phyloP scores from a whole-genome alignment of 2,797 vertebrate genomes.

The Sorex maritimensis region DNA sequence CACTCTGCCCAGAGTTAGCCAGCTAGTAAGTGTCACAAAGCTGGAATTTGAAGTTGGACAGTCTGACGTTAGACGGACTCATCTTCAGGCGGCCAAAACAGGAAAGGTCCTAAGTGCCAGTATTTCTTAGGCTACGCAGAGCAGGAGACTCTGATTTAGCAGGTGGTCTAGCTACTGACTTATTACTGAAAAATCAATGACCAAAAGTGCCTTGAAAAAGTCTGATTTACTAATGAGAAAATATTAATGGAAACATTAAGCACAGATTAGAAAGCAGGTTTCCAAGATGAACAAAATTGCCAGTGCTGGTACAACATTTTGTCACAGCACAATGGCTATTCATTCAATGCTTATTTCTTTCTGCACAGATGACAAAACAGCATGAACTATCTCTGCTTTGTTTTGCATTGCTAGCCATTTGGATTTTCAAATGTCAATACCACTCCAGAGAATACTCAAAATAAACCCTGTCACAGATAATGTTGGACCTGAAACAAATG shows the following conservation, averaged over 20 bases:
- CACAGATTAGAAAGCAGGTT: constrained; percentile 37
- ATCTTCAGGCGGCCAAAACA: neutral
- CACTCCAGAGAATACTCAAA: constrained; percentile 19
- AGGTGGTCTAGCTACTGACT: constrained; percentile 20
- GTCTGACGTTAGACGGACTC: neutral
- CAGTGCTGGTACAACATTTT: constrained; percentile 41
- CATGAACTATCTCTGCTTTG: neutral
- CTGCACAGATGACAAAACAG: constrained; percentile 37
- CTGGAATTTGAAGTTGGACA: neutral
- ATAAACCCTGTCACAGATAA: neutral
- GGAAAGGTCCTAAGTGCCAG: neutral
- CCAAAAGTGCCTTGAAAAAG: constrained; percentile 54
- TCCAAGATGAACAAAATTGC: constrained; percentile 77
- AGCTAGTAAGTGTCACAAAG: neutral
- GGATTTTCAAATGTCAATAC: accelerated
- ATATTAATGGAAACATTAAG: constrained; percentile 34
- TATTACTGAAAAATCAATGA: constrained; percentile 42
- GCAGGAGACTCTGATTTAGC: neutral
- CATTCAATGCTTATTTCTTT: constrained; percentile 61
- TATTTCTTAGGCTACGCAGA: neutral
- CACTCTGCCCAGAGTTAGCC: neutral
- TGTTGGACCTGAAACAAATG: constrained; percentile 7
- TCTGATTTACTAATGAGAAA: constrained; percentile 68
- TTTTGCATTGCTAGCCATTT: constrained; percentile 52
- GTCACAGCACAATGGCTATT: neutral